Evolutionary conservation across 2,888 invertebrate species (phyloP), one percentile per base, ranked within the genome.

Genomic region (Celastrina argiolus): DNA sequence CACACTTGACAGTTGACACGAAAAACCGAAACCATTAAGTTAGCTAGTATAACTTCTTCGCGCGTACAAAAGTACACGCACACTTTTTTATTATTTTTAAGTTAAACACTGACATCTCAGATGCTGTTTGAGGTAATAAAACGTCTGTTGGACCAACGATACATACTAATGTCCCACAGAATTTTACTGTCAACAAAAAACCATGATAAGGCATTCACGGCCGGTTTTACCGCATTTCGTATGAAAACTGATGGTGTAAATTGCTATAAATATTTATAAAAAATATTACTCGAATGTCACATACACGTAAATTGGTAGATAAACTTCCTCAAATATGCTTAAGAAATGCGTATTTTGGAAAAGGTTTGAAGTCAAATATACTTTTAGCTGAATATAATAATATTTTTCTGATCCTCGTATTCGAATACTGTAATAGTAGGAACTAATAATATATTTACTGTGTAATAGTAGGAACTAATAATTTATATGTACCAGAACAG

Each of bases 241-340:
- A 59, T 59, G 51, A 34, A 16, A 16, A 59, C 14, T 34, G 59
- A 34, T 34, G 10, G 34, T 31, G 59, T 59, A 16, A 59, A 59
- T 59, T 59, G 26, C 59, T 59, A 34, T 31, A 59, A 31, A 59
- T 16, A 31, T 16, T 34, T 34, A 51, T 51, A 51, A 51, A 51
- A 26, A 12, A 14, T 12, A 36, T 36, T 36, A 14, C 51, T 26
- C 26, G 22, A 51, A 51, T 51, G 51, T 51, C 51, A 26, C 51
- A 51, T 51, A 51, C 51, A 22, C 51, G 51, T 26, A 51, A 51
- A 51, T 51, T 51, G 22, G 51, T 22, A 51, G 22, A 51, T 51
- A 51, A 51, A 51, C 51, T 12, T 51, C 14, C 22, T 51, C 22
- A 45, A 45, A 45, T 45, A 45, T 16, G 45, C 51, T 12, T 51